Evolutionary conservation across 1,140 invertebrate species (phyloP), one percentile per base, ranked within the genome.

Genomic region (Saxidomus purpurata): DNA sequence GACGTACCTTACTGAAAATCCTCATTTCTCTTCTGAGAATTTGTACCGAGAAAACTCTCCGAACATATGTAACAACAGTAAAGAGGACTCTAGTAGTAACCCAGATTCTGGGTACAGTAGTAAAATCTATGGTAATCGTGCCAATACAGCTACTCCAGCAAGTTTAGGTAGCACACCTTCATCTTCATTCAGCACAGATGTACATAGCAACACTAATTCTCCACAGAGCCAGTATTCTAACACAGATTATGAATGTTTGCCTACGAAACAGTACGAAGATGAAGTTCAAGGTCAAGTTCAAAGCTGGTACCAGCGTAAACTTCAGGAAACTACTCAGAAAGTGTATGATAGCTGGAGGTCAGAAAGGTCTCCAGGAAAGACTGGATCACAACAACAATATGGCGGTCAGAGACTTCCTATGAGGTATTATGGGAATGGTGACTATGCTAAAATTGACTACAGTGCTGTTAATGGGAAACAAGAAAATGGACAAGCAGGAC

Each of bases 91-190:
- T n/a, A 94, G 94, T 88, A 95, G 95, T 85, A 95, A 95, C 82
- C 95, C 94, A 19, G 95, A 95, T 67, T 94, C 94, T 25, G 95
- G 95, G 3, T 95, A 95, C 83, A 95, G 94, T 81, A 94, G 94
- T 89, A 93, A 92, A 74, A 94, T 94, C 43, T 93, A 92, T 67
- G 91, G 93, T 17, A 90, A 52, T 43, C 69, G 89, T 15, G 52
- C 69, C 19, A 69, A 79, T 77, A 71, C 76, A 40, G 88, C 61
- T 40, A 88, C 89, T 59, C 82, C 63, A 15, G 61, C 86, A 63
- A 94, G 91, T 82, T 93, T 90, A 71, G 87, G 90, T 17, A 79
- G 81, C 74, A 95, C 94, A 2, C 94, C 94, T 0, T 94, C 94
- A 17, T 94, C 94, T 0, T 95, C 94, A 1, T 94, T 94, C 87